Conservation (phyloP, 2,113 vertebrate genomes). For the Camarhynchus parvulus region DNA sequence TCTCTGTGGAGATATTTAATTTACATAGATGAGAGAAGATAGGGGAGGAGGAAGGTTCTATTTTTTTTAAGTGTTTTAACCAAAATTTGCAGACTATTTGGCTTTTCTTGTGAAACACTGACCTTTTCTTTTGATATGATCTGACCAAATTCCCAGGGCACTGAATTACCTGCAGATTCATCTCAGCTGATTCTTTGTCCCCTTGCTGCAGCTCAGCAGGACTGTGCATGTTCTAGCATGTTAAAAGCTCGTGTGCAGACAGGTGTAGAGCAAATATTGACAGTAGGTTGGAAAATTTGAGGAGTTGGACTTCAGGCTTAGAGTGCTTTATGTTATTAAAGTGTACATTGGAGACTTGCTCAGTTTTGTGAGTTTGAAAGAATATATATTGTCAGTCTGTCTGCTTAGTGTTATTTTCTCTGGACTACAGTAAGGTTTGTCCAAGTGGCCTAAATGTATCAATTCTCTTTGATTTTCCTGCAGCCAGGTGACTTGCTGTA, state of each 20-base stretch:
- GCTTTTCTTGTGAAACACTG: background rate
- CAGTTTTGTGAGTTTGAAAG: background rate
- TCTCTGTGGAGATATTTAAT: background rate
- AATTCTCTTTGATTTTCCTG: background rate
- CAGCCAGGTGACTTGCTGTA: conserved; percentile 91
- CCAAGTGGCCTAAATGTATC: background rate
- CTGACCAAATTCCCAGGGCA: background rate
- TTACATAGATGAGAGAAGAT: background rate
- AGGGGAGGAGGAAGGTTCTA: background rate
- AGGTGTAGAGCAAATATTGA: background rate
- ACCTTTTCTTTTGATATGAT: background rate
- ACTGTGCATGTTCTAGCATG: background rate
- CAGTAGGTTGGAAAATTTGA: background rate
- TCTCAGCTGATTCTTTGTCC: background rate
- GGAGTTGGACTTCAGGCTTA: background rate
- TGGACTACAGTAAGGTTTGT: background rate
- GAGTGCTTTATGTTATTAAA: background rate
- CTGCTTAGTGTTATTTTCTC: background rate
- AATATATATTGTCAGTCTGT: background rate
- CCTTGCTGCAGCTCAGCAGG: background rate
- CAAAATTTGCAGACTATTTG: background rate
- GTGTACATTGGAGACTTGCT: background rate
- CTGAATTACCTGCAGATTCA: background rate
- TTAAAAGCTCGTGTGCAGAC: background rate
- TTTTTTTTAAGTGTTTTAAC: background rate